Evolutionary conservation across 2,888 invertebrate species (phyloP).

Genomic region (Acrocyrtus sp.): DNA sequence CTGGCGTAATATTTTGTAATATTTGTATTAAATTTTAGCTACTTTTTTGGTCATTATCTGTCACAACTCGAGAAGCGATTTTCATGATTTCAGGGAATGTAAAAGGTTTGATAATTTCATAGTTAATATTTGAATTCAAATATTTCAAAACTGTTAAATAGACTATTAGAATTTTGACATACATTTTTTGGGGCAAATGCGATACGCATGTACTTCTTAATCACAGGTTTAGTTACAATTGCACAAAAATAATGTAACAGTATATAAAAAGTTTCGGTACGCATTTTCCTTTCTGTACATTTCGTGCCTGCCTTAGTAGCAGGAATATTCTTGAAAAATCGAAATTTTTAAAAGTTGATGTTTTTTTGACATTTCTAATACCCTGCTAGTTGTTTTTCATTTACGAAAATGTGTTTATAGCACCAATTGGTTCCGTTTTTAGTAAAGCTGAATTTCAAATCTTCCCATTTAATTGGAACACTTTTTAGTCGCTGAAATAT

Average conservation of each 20-base stretch:
- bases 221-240: not conserved
- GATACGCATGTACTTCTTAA: not conserved
- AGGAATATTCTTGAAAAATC: too few species aligned
- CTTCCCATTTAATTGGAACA: not conserved
- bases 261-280: not conserved
- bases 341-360: too few species aligned
- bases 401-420: conserved; percentile 9
- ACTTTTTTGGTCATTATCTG: not conserved
- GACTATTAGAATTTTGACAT: not conserved
- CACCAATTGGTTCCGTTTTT: conserved; percentile 20
- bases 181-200: not conserved
- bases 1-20: too few species aligned
- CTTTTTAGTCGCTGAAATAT: not conserved
- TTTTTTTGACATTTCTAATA: conserved; percentile 17
- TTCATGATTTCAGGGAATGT: not conserved
- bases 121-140: not conserved
- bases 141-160: not conserved
- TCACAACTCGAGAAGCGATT: too few species aligned
- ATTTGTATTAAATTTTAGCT: not conserved
- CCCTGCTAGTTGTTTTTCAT: conserved; percentile 8
- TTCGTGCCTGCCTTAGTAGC: not conserved
- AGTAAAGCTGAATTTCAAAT: not conserved
- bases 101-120: not conserved
- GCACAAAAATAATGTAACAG: not conserved
- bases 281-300: not conserved